A percentile compares a stretch with the other conserved stretches of the same genome.
phyloP scores from a whole-genome alignment of 2,888 invertebrate genomes.

The Drosophila paucipuncta region DNA sequence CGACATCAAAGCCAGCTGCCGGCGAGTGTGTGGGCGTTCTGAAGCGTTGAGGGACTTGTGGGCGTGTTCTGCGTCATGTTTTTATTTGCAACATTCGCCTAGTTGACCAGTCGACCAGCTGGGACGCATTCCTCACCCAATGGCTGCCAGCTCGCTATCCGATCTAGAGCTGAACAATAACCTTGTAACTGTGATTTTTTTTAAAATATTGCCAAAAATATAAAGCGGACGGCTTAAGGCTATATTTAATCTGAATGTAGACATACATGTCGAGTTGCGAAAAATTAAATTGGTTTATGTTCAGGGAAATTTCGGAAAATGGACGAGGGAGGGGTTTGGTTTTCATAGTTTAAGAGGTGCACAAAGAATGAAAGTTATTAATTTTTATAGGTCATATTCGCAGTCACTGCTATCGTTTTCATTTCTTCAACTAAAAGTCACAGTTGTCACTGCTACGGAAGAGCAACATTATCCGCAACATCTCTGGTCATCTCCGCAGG shows the following conservation, averaged over 20 bases:
- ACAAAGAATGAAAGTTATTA: neutral
- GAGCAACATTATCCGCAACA: neutral
- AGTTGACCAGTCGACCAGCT: slow-evolving; percentile 32
- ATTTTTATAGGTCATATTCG: neutral
- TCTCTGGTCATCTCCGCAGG: slow-evolving; percentile 19
- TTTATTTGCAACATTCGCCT: slow-evolving; percentile 67
- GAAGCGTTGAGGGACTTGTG: neutral
- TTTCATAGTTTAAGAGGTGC: neutral
- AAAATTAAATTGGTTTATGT: too few relatives aligned
- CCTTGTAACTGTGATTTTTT: neutral
- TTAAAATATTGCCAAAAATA: too few relatives aligned
- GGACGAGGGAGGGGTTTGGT: neutral
- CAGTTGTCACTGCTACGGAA: neutral
- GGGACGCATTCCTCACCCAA: slow-evolving; percentile 23
- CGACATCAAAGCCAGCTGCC: slow-evolving; percentile 61
- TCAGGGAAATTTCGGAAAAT: neutral
- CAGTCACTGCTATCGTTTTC: neutral
- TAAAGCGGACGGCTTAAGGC: neutral
- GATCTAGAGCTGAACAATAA: neutral
- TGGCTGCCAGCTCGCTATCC: slow-evolving; percentile 6
- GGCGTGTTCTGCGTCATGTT: slow-evolving; percentile 46
- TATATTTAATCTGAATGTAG: neutral
- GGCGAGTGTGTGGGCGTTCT: slow-evolving; percentile 8
- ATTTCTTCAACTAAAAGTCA: too few relatives aligned
- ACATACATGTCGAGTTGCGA: too few relatives aligned